Base-by-base conservation (phyloP, 2,113 vertebrate genomes). In the Peucedramus taeniatus region DNA sequence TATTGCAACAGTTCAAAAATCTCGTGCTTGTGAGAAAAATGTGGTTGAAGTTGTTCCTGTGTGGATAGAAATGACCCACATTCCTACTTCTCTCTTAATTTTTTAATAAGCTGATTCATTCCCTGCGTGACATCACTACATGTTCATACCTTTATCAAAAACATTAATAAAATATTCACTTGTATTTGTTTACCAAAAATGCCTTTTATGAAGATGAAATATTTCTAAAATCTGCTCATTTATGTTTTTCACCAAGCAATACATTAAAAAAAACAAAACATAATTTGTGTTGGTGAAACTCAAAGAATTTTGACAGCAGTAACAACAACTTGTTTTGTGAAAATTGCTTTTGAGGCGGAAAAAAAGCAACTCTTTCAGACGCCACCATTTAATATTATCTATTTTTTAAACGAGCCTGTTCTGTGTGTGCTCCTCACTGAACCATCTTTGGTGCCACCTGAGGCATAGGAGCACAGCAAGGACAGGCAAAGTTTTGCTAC, bases 101-200 rank as follows among this genome's bases (percentile, higher is more conserved):
- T 94, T 93, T 92, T 68, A 83, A 82, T 53, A 80, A 88, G 45
- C 80, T 28, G 71, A 86, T 90, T 95, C 94, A 83, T 51, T 92
- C 91, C 28, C 71, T 51, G 80, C 60, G 30, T 40, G 63, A 14
- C 54, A 91, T 57, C 92, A 65, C 75, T 42, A 10, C 50, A 6
- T 2, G 42, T 45, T 90, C 75, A 7, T 35, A 49, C 74, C 71
- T 69, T 74, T 54, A 96, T 83, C 61, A 93, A 85, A 88, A 92
- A 60, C 50, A 22, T 70, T 93, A 93, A 97, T 96, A 83, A 94
- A 95, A 95, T 74, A 92, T 94, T 90, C 88, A 83, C 83, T 83
- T 57, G 53, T 7, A 57, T 93, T 94, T 97, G 94, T 95, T 96
- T 94, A 93, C 76, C 50, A 45, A 84, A 96, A 94, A 51, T 4